Evolutionary conservation across 2,113 vertebrate species (phyloP).

Genomic region (Charina bottae): DNA sequence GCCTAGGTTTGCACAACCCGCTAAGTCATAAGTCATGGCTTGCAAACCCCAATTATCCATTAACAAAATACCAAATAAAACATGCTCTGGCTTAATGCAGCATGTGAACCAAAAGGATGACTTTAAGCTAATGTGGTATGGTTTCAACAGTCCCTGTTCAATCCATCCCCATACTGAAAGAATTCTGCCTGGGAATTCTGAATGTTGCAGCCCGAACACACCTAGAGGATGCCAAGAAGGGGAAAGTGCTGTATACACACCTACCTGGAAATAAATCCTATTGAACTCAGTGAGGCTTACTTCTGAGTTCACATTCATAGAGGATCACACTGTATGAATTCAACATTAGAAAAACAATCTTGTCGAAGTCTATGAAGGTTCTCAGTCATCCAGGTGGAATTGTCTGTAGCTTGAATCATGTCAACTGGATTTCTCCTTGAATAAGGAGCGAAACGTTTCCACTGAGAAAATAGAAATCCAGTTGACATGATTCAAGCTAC

Average conservation of each 20-base stretch:
- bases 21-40: not conserved
- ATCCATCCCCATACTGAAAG: not conserved
- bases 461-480: too few species aligned
- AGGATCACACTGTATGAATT: not conserved
- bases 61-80: not conserved
- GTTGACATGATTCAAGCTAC: too few species aligned
- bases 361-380: too few species aligned
- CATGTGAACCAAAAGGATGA: not conserved
- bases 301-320: not conserved
- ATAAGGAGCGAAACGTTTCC: too few species aligned
- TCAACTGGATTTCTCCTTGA: too few species aligned
- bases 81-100: not conserved
- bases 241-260: not conserved
- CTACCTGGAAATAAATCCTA: not conserved
- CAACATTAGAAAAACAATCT: not conserved
- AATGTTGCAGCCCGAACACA: not conserved
- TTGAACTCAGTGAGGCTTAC: not conserved
- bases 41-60: not conserved
- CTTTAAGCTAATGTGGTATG: not conserved
- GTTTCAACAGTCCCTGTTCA: not conserved
- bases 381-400: too few species aligned
- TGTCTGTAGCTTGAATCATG: too few species aligned
- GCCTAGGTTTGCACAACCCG: not conserved
- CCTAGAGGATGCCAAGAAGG: not conserved
- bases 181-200: not conserved